These are phyloP conservation scores for Rutilus rutilus DNA, from an alignment of 2,113 vertebrate genomes.

Conservation along the genomic window DNA sequence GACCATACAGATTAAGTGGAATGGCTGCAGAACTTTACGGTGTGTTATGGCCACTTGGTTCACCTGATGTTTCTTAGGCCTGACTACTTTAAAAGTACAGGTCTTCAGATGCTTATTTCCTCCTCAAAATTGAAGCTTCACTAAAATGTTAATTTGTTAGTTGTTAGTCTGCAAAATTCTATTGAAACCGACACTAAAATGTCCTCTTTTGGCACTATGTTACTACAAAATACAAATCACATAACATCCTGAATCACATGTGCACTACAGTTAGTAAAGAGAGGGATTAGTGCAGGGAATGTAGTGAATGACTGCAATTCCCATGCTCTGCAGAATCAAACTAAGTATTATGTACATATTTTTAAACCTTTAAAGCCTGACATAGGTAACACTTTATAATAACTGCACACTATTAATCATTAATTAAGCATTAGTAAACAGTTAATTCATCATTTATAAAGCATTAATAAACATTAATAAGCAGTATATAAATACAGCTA, in stretches of 20 bases:
- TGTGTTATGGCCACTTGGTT: slow-evolving; percentile 30
- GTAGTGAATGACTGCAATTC: background rate
- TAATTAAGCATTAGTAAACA: no score
- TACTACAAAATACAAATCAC: background rate
- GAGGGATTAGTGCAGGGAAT: background rate
- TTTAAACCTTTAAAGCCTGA: no score
- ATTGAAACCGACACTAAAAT: background rate
- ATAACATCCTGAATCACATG: no score
- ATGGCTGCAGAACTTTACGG: background rate
- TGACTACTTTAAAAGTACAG: background rate
- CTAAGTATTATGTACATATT: background rate
- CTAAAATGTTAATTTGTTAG: background rate
- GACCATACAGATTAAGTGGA: slow-evolving; percentile 9
- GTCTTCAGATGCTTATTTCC: background rate
- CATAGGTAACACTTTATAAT: no score
- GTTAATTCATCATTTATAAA: no score
- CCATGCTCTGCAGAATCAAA: background rate
- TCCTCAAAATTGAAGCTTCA: background rate
- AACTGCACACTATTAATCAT: no score
- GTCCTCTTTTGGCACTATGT: background rate
- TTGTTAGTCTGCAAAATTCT: background rate
- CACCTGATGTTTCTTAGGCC: background rate
- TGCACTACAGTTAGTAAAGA: background rate
- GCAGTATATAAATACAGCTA: no score
- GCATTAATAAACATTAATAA: no score